Evolutionary conservation across 2,888 invertebrate genomes (phyloP), one percentile per base, ranked within the genome.

Genomic region (Lasioglossum calceatum): DNA sequence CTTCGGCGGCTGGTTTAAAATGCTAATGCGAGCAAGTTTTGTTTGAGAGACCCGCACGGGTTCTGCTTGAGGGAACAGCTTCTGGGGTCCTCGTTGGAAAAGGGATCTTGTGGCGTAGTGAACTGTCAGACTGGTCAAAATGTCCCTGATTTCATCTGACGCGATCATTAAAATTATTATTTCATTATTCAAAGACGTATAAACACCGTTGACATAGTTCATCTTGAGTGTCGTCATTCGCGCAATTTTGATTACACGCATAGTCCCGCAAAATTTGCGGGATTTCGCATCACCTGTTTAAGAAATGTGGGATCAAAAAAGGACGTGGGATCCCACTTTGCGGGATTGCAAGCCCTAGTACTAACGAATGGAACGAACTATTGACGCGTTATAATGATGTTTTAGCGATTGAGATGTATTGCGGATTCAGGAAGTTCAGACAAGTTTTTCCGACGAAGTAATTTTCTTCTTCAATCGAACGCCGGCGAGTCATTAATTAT

Each of bases 1-100:
- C n/a, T 83, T 82, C 32, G 54, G 39, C 44, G 67, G 72, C 50
- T 75, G 76, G 64, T 36, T 76, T 76, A 39, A 72, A 85, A 85
- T 79, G 72, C 72, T 84, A 79, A 79, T 76, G 36, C 54, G 14
- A n/a, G 27, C 16, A 58, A 72, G 36, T 61, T 79, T 75, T 78
- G 78, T 61, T 79, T 71, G 58, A 73, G 36, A 32, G 16, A 19
- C 3, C 8, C 32, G 32, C 32, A 64, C 32, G 8, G 8, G 5
- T 1, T 36, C 64, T 8, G 32, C 64, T 32, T 32, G 32, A 12
- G 64, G 32, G 16, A 64, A 32, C 64, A 64, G 32, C 5, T 61
- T 61, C 27, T 61, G 4, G 2, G 16, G 19, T 32, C 7, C 8
- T 3, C 16, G 64, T 1, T 14, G 64, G 2, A 32, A 64, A 64